Percentiles rank a stretch among this genome's conserved stretches.
These are phyloP conservation scores for Brachyrhaphis roseni DNA, from an alignment of 2,797 vertebrate species.

Conservation along the genomic window DNA sequence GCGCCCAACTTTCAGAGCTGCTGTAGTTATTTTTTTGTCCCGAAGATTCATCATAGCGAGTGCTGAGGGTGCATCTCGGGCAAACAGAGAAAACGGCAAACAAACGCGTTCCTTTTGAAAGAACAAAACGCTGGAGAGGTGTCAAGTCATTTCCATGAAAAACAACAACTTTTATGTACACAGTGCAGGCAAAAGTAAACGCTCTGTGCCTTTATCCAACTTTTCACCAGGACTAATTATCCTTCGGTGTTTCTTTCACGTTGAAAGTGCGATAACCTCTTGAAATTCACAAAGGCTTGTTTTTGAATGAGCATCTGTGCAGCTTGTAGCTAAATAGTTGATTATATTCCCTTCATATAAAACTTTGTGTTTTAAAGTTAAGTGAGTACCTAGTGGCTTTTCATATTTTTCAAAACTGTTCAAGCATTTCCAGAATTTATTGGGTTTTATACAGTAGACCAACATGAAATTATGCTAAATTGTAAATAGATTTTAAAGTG, in stretches of 20 bases:
- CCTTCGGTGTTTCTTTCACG: conserved; percentile 21
- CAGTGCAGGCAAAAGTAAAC: conserved; percentile 43
- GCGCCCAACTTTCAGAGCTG: conserved; percentile 46
- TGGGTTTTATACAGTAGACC: neutral
- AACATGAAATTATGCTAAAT: neutral
- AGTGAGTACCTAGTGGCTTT: neutral
- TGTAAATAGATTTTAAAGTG: neutral
- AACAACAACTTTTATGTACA: conserved; percentile 50
- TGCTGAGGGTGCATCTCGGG: conserved; percentile 58
- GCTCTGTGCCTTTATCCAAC: conserved; percentile 51
- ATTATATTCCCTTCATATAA: neutral
- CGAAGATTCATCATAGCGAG: conserved; percentile 53
- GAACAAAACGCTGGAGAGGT: conserved; percentile 57
- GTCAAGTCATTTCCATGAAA: conserved; percentile 61
- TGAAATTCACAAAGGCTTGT: conserved; percentile 4
- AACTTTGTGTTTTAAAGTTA: conserved; percentile 3
- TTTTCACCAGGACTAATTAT: conserved; percentile 58
- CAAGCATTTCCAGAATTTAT: neutral
- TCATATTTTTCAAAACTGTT: neutral
- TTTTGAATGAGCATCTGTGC: conserved; percentile 7
- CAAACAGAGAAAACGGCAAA: conserved; percentile 29
- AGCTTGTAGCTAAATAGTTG: neutral
- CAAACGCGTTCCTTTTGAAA: conserved; percentile 27
- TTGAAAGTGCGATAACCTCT: conserved; percentile 31
- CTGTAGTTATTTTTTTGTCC: conserved; percentile 42